Base-by-base conservation (phyloP, 2,797 vertebrate species). In the Eidolon dupreanum region DNA sequence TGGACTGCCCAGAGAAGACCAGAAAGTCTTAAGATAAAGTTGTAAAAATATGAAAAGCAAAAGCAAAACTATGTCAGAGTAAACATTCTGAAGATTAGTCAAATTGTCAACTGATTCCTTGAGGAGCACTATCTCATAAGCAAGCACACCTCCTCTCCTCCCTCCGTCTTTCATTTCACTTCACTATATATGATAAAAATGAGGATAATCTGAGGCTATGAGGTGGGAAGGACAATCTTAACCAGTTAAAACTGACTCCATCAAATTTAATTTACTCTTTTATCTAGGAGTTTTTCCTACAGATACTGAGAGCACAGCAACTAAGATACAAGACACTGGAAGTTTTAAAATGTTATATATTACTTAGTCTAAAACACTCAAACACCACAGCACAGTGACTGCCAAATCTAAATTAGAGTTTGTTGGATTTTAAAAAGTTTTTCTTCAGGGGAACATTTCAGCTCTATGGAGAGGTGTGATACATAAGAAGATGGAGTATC, bases 341-440 rank as follows among this genome's bases (percentile, higher is more conserved):
- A 84, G 94, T 97, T 98, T 98, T 97, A 98, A 98, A 98, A 96
- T 70, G 97, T 98, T 98, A 98, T 98, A 98, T 98, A 98, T 97
- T 98, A 95, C 92, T 98, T 43, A 5, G 97, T 98, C 98, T 97
- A 96, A 98, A 98, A 98, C 97, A 98, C 98, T 98, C 96, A 95
- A 97, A 98, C 6, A 90, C 93, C 97, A 98, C 97, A 97, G 87
- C 79, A 89, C 63, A 98, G 97, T 96, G 97, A 98, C 94, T 97
- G 98, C 97, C 98, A 98, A 98, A 97, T 98, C 88, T 98, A 98
- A 98, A 99, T 98, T 97, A 98, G 96, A 98, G 94, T 93, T 94
- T 92, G 51, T 65, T 65, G 2, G 92, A 74, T 83, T 91, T 97
- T 96, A 83, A 84, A 97, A 90, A 81, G 91, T 93, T 98, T 97